Evolutionary conservation across 2,888 invertebrate genomes (phyloP).

Genomic region (Morpho helenor): DNA sequence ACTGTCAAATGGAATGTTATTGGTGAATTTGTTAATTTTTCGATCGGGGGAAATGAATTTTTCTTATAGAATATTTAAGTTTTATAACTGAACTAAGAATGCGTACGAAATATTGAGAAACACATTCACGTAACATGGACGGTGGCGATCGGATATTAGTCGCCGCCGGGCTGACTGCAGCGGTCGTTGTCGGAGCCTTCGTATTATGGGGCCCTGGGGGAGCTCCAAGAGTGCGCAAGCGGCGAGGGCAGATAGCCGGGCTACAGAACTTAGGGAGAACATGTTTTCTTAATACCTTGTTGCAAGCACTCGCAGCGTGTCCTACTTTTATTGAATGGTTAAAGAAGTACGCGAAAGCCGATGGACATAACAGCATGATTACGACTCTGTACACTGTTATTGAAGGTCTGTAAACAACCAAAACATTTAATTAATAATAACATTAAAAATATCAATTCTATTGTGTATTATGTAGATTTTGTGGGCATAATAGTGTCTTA

Average conservation of each 20-base stretch:
- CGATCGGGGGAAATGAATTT: slow-evolving; percentile 16
- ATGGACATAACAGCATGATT: slow-evolving; percentile 85
- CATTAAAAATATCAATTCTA: not conserved
- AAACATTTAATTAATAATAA: not conserved
- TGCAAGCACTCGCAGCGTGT: slow-evolving; percentile 94
- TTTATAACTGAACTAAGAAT: slow-evolving; percentile 7
- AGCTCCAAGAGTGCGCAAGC: slow-evolving; percentile 79
- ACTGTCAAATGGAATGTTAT: slow-evolving; percentile 11
- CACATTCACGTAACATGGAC: slow-evolving; percentile 72
- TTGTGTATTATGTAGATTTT: not conserved
- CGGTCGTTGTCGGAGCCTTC: slow-evolving; percentile 90
- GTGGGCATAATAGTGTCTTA: too few species aligned
- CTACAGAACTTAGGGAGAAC: slow-evolving; percentile 95
- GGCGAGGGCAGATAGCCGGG: slow-evolving; percentile 88
- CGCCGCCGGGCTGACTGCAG: slow-evolving; percentile 88
- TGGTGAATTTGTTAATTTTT: slow-evolving; percentile 13
- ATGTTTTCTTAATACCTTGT: slow-evolving; percentile 94
- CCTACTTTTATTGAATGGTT: slow-evolving; percentile 92
- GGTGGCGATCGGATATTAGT: slow-evolving; percentile 87
- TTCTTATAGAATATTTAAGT: slow-evolving; percentile 7
- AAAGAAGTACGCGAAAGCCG: slow-evolving; percentile 79
- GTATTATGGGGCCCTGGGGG: slow-evolving; percentile 89
- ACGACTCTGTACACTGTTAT: slow-evolving; percentile 86
- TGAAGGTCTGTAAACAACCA: slow-evolving; percentile 76
- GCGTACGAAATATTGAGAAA: slow-evolving; percentile 10